Evolutionary conservation across 2,113 vertebrate genomes (phyloP), one percentile per base, ranked within the genome.

Genomic region (Anolis carolinensis): DNA sequence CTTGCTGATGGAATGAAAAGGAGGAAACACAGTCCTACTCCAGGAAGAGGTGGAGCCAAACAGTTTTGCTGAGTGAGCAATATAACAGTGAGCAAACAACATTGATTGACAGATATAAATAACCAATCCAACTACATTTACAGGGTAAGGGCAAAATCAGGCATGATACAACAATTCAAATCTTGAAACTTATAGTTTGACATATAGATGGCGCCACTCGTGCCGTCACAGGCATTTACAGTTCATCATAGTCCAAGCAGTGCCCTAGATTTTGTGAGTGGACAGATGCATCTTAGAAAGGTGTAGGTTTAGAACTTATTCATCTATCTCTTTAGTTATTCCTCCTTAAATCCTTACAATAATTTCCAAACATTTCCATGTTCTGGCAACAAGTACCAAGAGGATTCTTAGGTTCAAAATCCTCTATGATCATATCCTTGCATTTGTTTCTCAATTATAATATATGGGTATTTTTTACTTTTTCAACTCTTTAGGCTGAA

Each of bases 181-280:
- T n/a, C n/a, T n/a, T n/a, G n/a, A n/a, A n/a, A n/a, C n/a, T n/a
- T n/a, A n/a, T n/a, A n/a, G n/a, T n/a, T n/a, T n/a, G n/a, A n/a
- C n/a, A n/a, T n/a, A n/a, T n/a, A n/a, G n/a, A n/a, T n/a, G n/a
- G n/a, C n/a, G n/a, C n/a, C n/a, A n/a, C n/a, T n/a, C n/a, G n/a
- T n/a, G n/a, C n/a, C n/a, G n/a, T n/a, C n/a, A 94, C 91, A 93
- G 52, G 72, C 39, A 32, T 88, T 73, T 34, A 68, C 23, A 79
- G 55, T 79, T 67, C 1, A 63, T 23, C 74, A 92, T 27, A 91
- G 90, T 85, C 72, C 90, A 94, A 94, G 86, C 85, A 90, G 75
- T 87, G 79, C 27, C 44, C 91, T 92, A 72, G 75, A 83, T 50
- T 91, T 92, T 91, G 79, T 88, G 90, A 80, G 52, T 84, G 16